These are phyloP conservation scores for Pelodytes ibericus DNA, from an alignment of 2,797 vertebrate genomes.

Conservation along the genomic window DNA sequence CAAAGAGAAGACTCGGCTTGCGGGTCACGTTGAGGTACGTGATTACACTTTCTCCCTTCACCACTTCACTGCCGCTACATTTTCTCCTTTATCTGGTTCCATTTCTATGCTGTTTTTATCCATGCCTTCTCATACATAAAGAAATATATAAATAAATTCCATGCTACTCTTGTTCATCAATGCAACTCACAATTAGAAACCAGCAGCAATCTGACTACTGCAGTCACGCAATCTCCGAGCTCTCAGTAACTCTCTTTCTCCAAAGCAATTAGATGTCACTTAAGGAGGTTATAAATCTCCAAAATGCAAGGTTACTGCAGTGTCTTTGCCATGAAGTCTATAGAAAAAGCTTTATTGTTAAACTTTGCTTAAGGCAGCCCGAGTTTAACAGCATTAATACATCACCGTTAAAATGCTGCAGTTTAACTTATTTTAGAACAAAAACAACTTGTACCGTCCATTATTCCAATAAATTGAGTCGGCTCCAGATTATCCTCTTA, in stretches of 20 bases:
- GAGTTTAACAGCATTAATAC: constrained; percentile 23
- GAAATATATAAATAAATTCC: neutral
- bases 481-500: constrained; percentile 24
- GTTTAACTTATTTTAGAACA: constrained; percentile 28
- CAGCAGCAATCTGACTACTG: neutral
- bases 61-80: too few species aligned
- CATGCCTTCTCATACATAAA: neutral
- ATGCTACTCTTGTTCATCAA: neutral
- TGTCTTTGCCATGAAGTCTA: constrained; percentile 3
- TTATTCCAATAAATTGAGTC: constrained; percentile 35
- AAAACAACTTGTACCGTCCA: constrained; percentile 42
- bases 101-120: neutral
- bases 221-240: neutral
- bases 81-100: neutral
- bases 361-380: constrained; percentile 11
- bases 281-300: constrained; percentile 31
- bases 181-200: neutral
- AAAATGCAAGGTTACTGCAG: constrained; percentile 15
- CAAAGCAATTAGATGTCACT: constrained; percentile 42
- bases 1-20: constrained; percentile 80
- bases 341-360: constrained; percentile 38
- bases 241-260: constrained; percentile 11
- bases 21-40: constrained; percentile 79
- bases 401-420: constrained; percentile 19
- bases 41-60: too few species aligned